Base-by-base conservation (phyloP, 2,113 vertebrate genomes). In the Callionymus lyra region DNA sequence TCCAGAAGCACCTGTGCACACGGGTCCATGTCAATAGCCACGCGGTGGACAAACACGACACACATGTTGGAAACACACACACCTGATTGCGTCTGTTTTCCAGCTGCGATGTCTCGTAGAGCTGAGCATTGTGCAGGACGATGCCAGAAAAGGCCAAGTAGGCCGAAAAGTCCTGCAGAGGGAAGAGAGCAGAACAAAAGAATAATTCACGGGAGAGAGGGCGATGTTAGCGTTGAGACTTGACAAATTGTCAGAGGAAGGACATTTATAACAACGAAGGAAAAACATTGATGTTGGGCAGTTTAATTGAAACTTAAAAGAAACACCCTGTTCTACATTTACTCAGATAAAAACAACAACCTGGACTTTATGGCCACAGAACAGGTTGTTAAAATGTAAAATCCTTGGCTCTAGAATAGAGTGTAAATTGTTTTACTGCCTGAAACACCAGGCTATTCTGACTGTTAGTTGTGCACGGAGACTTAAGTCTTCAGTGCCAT, bases 111-210 rank as follows among this genome's bases (percentile, higher is more conserved):
- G 89, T 97, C 75, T 99, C 93, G 6, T 99, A 98, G 38, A 99
- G 59, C 18, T 98, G 91, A 15, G 94, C 95, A 0, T 99, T 99
- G 77, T 99, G 93, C 41, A 99, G 88, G 52, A 99, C 95, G 19
- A 99, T 97, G 12, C 94, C 95, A 16, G 92, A 99, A 41, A 99
- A 99, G 0, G 93, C 87, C 88, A 99, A 57, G 50, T 99, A 99
- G 0, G 89, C 83, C 0, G 93, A 89, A 76, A 99, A 99, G 57
- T 97, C 93, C 94, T 98, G 69, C 54, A 31, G 35, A 49, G 37
- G 48, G 16, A 50, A 35, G 9, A 59, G 4, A 38, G 12, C 8
- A 17, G 6, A 32, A 52, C 15, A 27, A 45, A 49, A 34, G 15
- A 52, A 50, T 12, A 14, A 49, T 55, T 39, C 43, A 9, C 1